Evolutionary conservation across 2,113 vertebrate genomes (phyloP).

Genomic region (Megaceryle maxima): DNA sequence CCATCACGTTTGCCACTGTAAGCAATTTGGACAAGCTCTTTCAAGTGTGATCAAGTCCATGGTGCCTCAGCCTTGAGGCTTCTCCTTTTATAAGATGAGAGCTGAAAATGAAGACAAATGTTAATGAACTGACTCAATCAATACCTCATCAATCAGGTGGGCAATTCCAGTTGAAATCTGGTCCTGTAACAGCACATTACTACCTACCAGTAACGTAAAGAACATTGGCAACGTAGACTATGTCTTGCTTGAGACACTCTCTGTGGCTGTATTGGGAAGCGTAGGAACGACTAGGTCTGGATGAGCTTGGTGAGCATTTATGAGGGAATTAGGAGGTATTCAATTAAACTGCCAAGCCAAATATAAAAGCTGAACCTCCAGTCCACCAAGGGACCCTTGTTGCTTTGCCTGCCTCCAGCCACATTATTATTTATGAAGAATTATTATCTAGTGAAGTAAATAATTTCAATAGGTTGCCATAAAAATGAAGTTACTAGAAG

Average conservation of each 20-base stretch:
- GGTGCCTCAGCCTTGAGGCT: background rate
- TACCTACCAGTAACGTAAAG: background rate
- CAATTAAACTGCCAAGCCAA: background rate
- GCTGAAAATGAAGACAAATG: background rate
- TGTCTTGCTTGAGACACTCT: background rate
- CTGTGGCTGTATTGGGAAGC: background rate
- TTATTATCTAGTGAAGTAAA: background rate
- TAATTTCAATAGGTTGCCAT: background rate
- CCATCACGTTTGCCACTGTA: fast-evolving
- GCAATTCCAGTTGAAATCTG: background rate
- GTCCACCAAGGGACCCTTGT: background rate
- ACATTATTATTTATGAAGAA: background rate
- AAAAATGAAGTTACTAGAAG: background rate
- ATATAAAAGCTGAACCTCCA: background rate
- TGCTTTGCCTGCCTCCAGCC: background rate
- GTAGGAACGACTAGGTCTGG: background rate
- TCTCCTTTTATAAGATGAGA: background rate
- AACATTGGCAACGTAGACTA: background rate
- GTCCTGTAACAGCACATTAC: background rate
- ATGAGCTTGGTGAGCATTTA: background rate
- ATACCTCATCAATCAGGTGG: background rate
- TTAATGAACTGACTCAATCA: background rate
- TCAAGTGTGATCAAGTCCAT: background rate
- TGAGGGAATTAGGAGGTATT: background rate
- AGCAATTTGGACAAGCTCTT: background rate